phyloP scores from a whole-genome alignment of 2,888 invertebrate genomes.

The Tipula lateralis region DNA sequence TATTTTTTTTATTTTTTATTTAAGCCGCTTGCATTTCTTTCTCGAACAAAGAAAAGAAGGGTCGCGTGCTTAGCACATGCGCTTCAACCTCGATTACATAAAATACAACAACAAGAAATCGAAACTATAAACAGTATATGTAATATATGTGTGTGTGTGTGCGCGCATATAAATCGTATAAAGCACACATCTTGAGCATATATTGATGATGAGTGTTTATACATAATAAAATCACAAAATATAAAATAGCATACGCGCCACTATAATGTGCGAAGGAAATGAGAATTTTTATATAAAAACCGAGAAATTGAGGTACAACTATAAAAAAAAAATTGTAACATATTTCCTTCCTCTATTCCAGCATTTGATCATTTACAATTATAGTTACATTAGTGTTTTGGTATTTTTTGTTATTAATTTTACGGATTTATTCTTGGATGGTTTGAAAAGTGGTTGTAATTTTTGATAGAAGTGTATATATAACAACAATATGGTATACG shows the following conservation, averaged over 20 bases:
- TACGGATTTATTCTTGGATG: constrained; percentile 19
- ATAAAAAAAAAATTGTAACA: constrained; percentile 12
- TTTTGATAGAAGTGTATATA: neutral
- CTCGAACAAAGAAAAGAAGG: constrained; percentile 27
- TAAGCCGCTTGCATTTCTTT: constrained; percentile 30
- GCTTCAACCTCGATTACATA: constrained; percentile 25
- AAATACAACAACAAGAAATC: neutral
- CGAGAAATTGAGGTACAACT: neutral
- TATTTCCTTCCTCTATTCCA: neutral
- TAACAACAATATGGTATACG: neutral
- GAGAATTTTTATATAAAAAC: neutral
- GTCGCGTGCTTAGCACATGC: constrained; percentile 30
- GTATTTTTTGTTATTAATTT: neutral
- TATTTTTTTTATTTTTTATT: no score
- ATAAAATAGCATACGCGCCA: constrained; percentile 19
- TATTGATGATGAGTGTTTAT: neutral
- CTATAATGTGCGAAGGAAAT: constrained; percentile 11
- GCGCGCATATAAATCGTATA: neutral
- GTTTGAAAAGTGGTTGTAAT: neutral
- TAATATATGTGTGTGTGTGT: neutral
- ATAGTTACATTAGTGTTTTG: constrained; percentile 6
- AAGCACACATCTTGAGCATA: neutral
- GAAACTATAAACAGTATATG: no score
- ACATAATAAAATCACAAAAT: neutral
- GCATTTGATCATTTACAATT: neutral